These are phyloP conservation scores for Arizona elegans DNA, from an alignment of 2,113 vertebrate genomes.

Conservation along the genomic window DNA sequence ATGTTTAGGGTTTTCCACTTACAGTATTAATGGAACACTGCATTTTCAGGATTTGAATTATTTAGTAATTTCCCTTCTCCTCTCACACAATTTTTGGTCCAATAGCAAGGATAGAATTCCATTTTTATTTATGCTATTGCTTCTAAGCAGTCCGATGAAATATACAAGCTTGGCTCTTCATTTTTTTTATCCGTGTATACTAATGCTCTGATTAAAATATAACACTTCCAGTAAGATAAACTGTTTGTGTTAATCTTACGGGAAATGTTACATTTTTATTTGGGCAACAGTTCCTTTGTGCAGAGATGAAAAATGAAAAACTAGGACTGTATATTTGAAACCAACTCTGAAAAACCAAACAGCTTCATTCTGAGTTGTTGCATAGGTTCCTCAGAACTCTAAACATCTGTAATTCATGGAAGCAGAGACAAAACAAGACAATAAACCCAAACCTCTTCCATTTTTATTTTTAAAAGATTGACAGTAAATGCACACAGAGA, in stretches of 20 bases:
- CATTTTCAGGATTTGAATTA: slow-evolving; percentile 20
- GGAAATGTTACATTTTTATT: not conserved
- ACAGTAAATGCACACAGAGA: not conserved
- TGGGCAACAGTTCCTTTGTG: not conserved
- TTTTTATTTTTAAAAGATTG: not conserved
- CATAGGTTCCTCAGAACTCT: not conserved
- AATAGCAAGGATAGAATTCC: not conserved
- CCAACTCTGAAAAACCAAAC: not conserved
- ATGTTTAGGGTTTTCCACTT: slow-evolving; percentile 10
- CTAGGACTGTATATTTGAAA: not conserved
- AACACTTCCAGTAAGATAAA: slow-evolving; percentile 4
- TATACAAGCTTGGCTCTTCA: not conserved
- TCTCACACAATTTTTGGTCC: not conserved
- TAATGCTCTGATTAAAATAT: slow-evolving; percentile 1
- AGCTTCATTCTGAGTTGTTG: not conserved
- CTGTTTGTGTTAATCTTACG: not conserved
- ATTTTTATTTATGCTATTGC: not conserved
- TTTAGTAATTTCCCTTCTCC: slow-evolving; percentile 1
- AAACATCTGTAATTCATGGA: not conserved
- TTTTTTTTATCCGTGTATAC: not conserved
- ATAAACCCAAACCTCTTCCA: not conserved
- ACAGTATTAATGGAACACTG: slow-evolving; percentile 15
- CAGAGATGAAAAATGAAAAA: not conserved
- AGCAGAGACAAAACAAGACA: not conserved
- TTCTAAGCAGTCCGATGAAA: not conserved